These are phyloP conservation scores for Aythya baeri DNA, from an alignment of 2,113 vertebrate species.

Conservation along the genomic window DNA sequence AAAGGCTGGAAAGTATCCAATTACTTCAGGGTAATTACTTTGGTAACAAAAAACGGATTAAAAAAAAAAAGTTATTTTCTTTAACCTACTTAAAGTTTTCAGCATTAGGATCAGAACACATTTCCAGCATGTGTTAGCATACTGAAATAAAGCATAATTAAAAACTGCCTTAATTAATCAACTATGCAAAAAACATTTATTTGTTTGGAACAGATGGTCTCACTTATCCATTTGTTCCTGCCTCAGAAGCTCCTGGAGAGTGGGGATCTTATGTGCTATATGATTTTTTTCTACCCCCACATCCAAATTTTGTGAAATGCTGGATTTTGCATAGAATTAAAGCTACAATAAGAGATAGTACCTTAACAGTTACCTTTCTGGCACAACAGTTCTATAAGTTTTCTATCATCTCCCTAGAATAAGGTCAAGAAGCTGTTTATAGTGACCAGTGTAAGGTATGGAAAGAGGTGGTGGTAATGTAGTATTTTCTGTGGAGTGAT, in stretches of 20 bases:
- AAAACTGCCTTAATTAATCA: neutral
- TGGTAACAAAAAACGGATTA: neutral
- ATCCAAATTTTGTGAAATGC: neutral
- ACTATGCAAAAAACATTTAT: neutral
- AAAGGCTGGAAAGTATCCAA: neutral
- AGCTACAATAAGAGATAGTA: neutral
- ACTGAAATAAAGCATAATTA: neutral
- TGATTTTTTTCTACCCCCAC: neutral
- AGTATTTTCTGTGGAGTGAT: neutral
- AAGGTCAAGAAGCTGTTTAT: neutral
- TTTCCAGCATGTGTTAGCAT: neutral
- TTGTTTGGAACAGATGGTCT: neutral
- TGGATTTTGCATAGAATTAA: neutral
- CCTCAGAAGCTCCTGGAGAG: neutral
- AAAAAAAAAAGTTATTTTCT: neutral
- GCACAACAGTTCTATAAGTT: neutral
- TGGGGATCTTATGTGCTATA: accelerated
- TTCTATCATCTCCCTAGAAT: neutral
- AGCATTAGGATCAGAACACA: neutral
- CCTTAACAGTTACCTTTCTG: neutral
- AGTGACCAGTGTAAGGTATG: neutral
- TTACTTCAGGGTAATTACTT: neutral
- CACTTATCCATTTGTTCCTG: neutral
- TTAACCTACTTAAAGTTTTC: neutral
- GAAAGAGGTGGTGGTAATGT: neutral